Conservation (phyloP, 2,113 vertebrate species). For the Pandion haliaetus region DNA sequence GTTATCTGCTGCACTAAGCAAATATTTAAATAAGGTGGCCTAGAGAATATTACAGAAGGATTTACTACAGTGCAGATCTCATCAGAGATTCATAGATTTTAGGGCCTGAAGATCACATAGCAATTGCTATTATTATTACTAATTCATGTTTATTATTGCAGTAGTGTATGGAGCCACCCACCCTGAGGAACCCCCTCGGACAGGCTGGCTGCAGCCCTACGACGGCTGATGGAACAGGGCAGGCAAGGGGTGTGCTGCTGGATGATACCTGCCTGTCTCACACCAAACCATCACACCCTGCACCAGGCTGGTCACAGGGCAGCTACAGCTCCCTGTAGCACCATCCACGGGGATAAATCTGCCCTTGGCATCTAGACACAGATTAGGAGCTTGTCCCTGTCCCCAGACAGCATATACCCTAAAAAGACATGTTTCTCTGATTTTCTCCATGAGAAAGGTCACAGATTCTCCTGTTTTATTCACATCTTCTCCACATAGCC, state of each 20-base stretch:
- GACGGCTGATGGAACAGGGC: neutral
- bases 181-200: neutral
- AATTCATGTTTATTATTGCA: neutral
- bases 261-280: neutral
- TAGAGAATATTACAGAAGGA: neutral
- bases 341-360: neutral
- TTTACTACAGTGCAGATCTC: constrained; percentile 6
- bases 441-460: neutral
- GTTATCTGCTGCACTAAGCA: constrained; percentile 51
- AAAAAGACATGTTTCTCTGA: neutral
- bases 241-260: neutral
- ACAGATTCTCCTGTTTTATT: neutral
- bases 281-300: neutral
- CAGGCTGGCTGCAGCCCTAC: neutral
- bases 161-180: neutral
- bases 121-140: neutral
- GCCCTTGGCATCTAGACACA: neutral
- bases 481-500: neutral
- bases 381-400: neutral
- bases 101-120: neutral
- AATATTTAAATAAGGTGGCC: constrained; percentile 57
- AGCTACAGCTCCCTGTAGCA: neutral
- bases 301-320: neutral
- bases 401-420: neutral
- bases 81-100: neutral